These are phyloP conservation scores for Saccopteryx leptura DNA, from an alignment of 2,113 vertebrate genomes.

Conservation along the genomic window DNA sequence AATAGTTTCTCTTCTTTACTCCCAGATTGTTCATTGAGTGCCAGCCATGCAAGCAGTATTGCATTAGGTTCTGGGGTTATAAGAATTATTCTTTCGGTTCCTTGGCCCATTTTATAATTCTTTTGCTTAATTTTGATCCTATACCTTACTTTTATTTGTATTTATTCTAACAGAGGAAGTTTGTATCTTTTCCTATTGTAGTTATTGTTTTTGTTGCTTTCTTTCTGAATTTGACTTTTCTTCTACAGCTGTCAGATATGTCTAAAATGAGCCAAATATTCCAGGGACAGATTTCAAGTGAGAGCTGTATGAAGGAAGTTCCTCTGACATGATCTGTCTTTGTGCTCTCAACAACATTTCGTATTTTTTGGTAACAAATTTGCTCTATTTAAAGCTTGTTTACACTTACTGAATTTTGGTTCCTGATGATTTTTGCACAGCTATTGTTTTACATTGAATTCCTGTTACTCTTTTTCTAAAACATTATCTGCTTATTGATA, in stretches of 20 bases:
- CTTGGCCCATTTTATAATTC: conserved; percentile 38
- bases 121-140: conserved; percentile 57
- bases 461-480: conserved; percentile 58
- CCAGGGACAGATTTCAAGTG: conserved; percentile 42
- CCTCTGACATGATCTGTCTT: conserved; percentile 45
- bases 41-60: not conserved
- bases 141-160: conserved; percentile 44
- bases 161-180: conserved; percentile 52
- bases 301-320: conserved; percentile 36
- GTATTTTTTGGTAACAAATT: conserved; percentile 51
- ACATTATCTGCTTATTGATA: not conserved
- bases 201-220: conserved; percentile 53
- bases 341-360: conserved; percentile 38
- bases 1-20: conserved; percentile 39
- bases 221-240: conserved; percentile 37
- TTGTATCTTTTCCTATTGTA: conserved; percentile 25
- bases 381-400: conserved; percentile 47
- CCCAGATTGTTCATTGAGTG: not conserved
- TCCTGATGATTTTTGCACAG: conserved; percentile 55
- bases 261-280: conserved; percentile 52
- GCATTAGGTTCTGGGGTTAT: conserved; percentile 28
- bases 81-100: conserved; percentile 20
- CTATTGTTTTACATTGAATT: conserved; percentile 55
- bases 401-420: conserved; percentile 47
- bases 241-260: conserved; percentile 18